phyloP scores from a whole-genome alignment of 2,797 vertebrate genomes.

The Australoheros facetus region DNA sequence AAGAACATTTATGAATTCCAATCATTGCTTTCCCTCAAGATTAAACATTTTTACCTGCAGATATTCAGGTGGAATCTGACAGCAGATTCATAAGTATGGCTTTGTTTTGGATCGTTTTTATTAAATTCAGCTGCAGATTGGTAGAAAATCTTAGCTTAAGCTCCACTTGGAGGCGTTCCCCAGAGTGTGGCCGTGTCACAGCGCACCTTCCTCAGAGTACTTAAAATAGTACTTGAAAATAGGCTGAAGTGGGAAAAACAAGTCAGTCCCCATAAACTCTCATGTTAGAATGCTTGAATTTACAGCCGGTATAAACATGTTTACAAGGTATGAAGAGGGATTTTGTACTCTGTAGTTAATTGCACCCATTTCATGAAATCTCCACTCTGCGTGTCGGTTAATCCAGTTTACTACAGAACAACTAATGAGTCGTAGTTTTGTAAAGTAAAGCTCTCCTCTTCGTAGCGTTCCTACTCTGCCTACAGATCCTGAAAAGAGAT shows the following conservation, averaged over 20 bases:
- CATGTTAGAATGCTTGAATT: background rate
- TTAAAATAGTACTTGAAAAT: background rate
- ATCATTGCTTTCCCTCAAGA: no score
- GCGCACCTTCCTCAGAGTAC: no score
- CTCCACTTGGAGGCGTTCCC: no score
- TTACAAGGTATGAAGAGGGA: background rate
- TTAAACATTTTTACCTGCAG: no score
- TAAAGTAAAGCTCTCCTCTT: no score
- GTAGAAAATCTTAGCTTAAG: background rate
- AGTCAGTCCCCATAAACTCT: background rate
- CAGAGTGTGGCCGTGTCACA: background rate
- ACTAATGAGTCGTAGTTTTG: no score
- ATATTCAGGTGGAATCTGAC: background rate
- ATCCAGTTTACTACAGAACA: no score
- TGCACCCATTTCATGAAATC: no score
- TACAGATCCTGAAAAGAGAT: no score
- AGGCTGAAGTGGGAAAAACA: background rate
- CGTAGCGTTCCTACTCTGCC: no score
- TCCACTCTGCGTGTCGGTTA: no score
- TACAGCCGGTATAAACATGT: background rate
- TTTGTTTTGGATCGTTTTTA: slow-evolving; percentile 3
- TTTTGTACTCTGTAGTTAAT: no score
- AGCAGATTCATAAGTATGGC: background rate
- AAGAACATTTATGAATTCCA: background rate
- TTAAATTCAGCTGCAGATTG: background rate